phyloP scores from a whole-genome alignment of 64 coral and sea anemone species.

The Orbicella faveolata region DNA sequence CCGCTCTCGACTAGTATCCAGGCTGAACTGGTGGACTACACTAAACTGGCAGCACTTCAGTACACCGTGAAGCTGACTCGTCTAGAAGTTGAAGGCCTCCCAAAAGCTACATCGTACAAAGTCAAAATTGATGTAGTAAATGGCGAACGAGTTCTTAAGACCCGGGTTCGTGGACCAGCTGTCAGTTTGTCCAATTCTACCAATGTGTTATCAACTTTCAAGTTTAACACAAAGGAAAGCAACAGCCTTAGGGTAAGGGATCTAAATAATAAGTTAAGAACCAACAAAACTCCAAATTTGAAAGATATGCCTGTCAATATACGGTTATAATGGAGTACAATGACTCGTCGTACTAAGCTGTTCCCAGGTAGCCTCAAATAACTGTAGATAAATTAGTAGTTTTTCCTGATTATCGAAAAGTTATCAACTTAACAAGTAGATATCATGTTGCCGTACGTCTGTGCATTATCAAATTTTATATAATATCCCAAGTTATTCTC shows the following conservation, averaged over 20 bases:
- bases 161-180: not conserved
- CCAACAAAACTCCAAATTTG: no score
- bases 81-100: conserved; percentile 3
- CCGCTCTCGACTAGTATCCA: not conserved
- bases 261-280: not conserved
- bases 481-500: no score
- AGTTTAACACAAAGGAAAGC: not conserved
- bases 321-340: no score
- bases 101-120: not conserved
- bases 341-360: no score
- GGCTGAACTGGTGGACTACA: not conserved
- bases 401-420: no score
- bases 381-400: not conserved
- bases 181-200: not conserved
- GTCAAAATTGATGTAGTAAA: not conserved
- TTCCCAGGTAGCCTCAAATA: no score
- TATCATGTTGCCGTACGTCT: no score
- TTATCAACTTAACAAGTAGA: no score
- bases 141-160: not conserved
- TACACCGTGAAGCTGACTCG: not conserved
- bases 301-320: no score
- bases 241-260: not conserved
- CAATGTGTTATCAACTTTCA: not conserved
- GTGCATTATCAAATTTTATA: no score
- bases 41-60: not conserved